Conservation (phyloP, 1,140 invertebrate genomes). For the Zaprionus gabonicus region DNA sequence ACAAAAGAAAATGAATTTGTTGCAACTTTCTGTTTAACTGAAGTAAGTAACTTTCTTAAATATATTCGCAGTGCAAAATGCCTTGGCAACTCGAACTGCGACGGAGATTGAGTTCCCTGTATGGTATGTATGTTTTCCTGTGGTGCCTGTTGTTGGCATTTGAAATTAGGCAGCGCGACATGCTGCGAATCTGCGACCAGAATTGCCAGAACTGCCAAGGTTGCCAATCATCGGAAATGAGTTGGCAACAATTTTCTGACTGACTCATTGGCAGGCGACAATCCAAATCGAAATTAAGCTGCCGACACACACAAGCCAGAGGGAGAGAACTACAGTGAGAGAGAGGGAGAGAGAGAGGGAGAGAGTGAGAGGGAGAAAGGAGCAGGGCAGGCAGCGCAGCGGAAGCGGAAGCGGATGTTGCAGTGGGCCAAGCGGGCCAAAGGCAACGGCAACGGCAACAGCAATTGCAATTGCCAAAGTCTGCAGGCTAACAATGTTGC, state of each 20-base stretch:
- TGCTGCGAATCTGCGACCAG: neutral
- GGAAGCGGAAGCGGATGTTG: conserved; percentile 54
- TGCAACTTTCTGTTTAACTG: no score
- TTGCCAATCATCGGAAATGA: conserved; percentile 51
- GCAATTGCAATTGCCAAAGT: conserved; percentile 41
- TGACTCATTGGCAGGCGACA: conserved; percentile 42
- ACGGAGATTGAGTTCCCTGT: no score
- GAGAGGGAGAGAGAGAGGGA: neutral
- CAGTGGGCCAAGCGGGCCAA: conserved; percentile 22
- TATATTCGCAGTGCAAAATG: no score
- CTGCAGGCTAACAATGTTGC: conserved; percentile 31
- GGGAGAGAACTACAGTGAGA: neutral
- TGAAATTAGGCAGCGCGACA: conserved; percentile 6
- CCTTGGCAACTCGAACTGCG: no score
- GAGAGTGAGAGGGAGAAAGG: neutral
- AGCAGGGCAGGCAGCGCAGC: conserved; percentile 22
- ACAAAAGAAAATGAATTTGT: no score
- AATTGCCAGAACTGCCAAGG: conserved; percentile 2
- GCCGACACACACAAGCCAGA: neutral
- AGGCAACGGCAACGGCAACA: conserved; percentile 31
- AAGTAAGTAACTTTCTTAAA: no score
- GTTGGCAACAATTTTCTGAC: conserved; percentile 49
- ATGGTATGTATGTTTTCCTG: no score
- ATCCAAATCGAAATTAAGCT: conserved; percentile 57
- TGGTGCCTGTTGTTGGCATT: neutral